Evolutionary conservation across 2,113 vertebrate species (phyloP), one percentile per base, ranked within the genome.

Genomic region (Fulica atra): DNA sequence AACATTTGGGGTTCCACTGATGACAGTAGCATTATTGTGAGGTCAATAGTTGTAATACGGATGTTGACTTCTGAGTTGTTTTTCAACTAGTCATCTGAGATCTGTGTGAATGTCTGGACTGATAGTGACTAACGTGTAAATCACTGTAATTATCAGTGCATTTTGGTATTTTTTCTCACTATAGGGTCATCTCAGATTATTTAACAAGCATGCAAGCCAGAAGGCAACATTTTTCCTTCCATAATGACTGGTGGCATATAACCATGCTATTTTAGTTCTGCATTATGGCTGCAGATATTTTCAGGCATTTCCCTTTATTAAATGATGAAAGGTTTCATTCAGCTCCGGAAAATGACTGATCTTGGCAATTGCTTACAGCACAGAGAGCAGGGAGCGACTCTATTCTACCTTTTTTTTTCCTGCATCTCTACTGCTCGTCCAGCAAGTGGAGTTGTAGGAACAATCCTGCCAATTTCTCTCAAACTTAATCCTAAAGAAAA

Each of bases 371-470:
- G 26, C 48, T 60, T 56, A 11, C 42, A 61, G 80, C 60, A 13
- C n/a, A 14, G 51, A 51, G 42, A 83, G 57, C 29, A 31, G 46
- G 35, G 66, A 92, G 26, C 4, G 0, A 6, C 11, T 50, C 20
- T 9, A 9, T 31, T 9, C 16, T 36, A 6, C 11, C 1, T 74
- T 42, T 69, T 46, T 69, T 46, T 24, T 3, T 12, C 44, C 50
- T 95, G 95, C 91, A 81, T 36, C 68, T 94, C 73, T 86, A 63
- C 61, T 13, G 8, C 28, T 46, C 36, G 71, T 88, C 94, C 97
- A 97, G 89, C 82, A 96, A 91, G 89, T 85, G 97, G 96, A 95
- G 95, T 69, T 91, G 59, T 24, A 96, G 91, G 96, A 96, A 92
- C 91, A 85, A 54, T 38, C 48, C 61, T 94, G 70, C 11, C 51